Base-by-base conservation (phyloP, 2,888 invertebrate species). In the Stomorhina lunata region DNA sequence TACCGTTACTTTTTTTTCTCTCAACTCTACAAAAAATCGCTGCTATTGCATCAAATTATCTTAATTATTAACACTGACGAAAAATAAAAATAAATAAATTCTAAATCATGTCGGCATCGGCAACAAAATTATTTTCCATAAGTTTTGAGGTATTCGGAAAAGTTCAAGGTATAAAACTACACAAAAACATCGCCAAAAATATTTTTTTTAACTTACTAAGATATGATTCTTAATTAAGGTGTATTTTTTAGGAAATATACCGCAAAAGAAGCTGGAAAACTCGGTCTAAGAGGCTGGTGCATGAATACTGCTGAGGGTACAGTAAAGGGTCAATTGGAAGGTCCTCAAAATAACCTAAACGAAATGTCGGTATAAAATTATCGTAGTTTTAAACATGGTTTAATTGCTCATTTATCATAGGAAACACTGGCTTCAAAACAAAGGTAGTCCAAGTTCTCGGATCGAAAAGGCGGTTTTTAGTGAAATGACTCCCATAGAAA, bases 381-480 rank as follows among this genome's bases (percentile, higher is more conserved):
- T 20, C 7, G n/a, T n/a, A n/a, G n/a, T n/a, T 55, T 55, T 59
- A 10, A 22, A 15, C 10, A 32, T 55, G 9, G 17, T 27, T n/a
- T n/a, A n/a, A n/a, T n/a, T n/a, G n/a, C n/a, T n/a, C n/a, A n/a
- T n/a, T n/a, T n/a, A n/a, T 69, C 29, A 20, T 57, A 82, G 79
- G 78, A 75, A 71, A 78, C 27, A 73, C 32, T 83, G 76, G 72
- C 80, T 78, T 22, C 76, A 80, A 85, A 84, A 86, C 84, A 87
- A 86, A 86, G 87, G 88, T 85, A 86, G 86, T 83, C 85, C 96
- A 0, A 92, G 92, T 85, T 95, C 95, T 20, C 92, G 91, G 84
- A 96, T 96, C 85, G 94, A 95, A 0, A 95, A 93, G 88, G 94
- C 93, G 0, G 94, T 94, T 82, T 96, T 96, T 89, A 92, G 92